Evolutionary conservation across 2,113 vertebrate species (phyloP).

Genomic region (Daphoenositta chrysoptera): DNA sequence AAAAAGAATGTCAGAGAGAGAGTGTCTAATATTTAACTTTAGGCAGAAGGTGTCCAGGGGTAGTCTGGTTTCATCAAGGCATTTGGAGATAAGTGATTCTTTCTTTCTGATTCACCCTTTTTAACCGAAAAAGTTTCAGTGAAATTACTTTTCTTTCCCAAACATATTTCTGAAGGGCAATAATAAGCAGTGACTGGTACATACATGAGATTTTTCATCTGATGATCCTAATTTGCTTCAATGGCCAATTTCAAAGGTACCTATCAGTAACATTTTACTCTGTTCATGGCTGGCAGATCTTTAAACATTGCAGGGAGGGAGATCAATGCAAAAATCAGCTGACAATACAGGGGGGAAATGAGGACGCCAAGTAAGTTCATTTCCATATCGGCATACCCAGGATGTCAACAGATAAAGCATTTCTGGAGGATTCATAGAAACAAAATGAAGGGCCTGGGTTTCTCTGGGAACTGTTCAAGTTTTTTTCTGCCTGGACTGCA

Average conservation of each 20-base stretch:
- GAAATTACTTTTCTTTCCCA: neutral
- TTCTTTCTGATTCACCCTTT: neutral
- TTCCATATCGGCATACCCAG: neutral
- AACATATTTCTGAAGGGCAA: neutral
- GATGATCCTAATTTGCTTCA: neutral
- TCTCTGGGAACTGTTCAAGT: neutral
- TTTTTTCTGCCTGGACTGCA: conserved; percentile 24
- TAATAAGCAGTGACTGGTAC: neutral
- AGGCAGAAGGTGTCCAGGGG: neutral
- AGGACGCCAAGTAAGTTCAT: neutral
- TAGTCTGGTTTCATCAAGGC: neutral
- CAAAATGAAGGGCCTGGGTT: neutral
- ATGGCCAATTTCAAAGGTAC: neutral
- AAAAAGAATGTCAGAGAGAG: neutral
- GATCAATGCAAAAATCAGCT: neutral
- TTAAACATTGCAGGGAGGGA: neutral
- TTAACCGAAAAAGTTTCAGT: neutral
- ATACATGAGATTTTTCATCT: neutral
- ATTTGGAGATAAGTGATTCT: neutral
- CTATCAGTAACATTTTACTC: neutral
- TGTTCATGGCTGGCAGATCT: neutral
- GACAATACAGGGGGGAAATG: neutral
- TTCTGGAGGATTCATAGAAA: neutral
- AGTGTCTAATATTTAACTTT: conserved; percentile 46
- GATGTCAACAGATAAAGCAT: conserved; percentile 3